phyloP scores from a whole-genome alignment of 2,797 vertebrate genomes.

The Australoheros facetus region DNA sequence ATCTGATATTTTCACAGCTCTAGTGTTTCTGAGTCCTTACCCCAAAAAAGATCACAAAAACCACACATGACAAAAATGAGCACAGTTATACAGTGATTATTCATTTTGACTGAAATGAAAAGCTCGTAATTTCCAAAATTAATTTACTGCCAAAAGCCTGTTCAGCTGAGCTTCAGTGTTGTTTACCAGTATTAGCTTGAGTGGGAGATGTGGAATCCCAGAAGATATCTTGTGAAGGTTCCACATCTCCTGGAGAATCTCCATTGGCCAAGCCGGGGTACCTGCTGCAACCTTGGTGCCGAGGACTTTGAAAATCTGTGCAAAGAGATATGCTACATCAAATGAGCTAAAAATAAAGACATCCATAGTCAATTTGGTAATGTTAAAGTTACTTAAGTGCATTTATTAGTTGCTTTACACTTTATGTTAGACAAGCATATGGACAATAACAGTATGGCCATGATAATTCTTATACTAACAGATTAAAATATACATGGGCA shows the following conservation, averaged over 20 bases:
- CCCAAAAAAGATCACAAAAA: constrained; percentile 15
- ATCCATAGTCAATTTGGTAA: background rate
- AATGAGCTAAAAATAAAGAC: background rate
- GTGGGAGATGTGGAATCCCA: constrained; percentile 94
- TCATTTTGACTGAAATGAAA: background rate
- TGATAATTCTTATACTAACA: accelerated
- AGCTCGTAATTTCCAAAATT: too few species aligned
- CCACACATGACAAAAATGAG: background rate
- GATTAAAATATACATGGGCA: too few species aligned
- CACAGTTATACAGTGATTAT: accelerated
- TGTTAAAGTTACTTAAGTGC: background rate
- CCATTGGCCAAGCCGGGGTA: constrained; percentile 49
- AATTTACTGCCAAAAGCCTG: too few species aligned
- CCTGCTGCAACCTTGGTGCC: constrained; percentile 42
- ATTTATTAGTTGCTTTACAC: accelerated
- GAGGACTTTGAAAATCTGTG: constrained; percentile 77
- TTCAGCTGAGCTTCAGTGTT: background rate
- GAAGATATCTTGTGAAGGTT: constrained; percentile 90
- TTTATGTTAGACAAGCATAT: background rate
- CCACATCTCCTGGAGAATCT: constrained; percentile 88
- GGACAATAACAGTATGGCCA: background rate
- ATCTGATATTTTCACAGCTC: constrained; percentile 81
- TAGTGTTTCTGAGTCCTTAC: constrained; percentile 31
- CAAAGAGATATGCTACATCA: background rate
- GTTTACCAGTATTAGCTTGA: constrained; percentile 80